Evolutionary conservation across 2,797 vertebrate genomes (phyloP).

Genomic region (Craterocephalus amniculus): DNA sequence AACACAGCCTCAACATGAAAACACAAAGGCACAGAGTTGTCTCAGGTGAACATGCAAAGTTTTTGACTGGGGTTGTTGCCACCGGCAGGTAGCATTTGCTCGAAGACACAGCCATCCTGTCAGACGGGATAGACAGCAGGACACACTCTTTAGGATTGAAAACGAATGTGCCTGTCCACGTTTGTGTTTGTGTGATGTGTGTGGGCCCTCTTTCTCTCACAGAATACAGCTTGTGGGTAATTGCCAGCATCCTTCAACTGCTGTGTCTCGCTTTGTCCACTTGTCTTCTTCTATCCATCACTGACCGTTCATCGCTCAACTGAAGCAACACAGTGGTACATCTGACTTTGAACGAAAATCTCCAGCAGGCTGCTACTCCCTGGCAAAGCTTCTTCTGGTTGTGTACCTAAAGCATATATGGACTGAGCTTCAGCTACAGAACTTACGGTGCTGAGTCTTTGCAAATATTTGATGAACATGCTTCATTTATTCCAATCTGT

Average conservation of each 20-base stretch:
- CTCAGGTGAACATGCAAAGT: background rate
- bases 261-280: constrained; percentile 30
- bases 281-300: constrained; percentile 66
- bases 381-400: background rate
- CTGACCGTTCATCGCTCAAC: constrained; percentile 26
- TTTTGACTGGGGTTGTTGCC: constrained; percentile 25
- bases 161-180: constrained; percentile 17
- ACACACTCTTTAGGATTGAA: constrained; percentile 16
- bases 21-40: constrained; percentile 20
- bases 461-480: background rate
- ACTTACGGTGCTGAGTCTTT: background rate
- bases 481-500: background rate
- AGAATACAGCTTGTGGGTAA: constrained; percentile 52
- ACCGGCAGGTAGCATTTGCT: constrained; percentile 53
- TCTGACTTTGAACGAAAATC: constrained; percentile 39
- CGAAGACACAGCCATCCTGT: constrained; percentile 37
- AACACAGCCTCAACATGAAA: constrained; percentile 20
- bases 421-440: constrained; percentile 5
- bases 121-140: constrained; percentile 28
- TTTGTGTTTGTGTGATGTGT: constrained; percentile 4
- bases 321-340: constrained; percentile 28
- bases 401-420: constrained; percentile 14
- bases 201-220: constrained; percentile 12
- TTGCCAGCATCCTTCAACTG: constrained; percentile 36
- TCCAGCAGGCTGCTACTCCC: constrained; percentile 14